These are phyloP conservation scores for Emmelina monodactyla DNA, from an alignment of 2,888 invertebrate genomes.

Conservation along the genomic window DNA sequence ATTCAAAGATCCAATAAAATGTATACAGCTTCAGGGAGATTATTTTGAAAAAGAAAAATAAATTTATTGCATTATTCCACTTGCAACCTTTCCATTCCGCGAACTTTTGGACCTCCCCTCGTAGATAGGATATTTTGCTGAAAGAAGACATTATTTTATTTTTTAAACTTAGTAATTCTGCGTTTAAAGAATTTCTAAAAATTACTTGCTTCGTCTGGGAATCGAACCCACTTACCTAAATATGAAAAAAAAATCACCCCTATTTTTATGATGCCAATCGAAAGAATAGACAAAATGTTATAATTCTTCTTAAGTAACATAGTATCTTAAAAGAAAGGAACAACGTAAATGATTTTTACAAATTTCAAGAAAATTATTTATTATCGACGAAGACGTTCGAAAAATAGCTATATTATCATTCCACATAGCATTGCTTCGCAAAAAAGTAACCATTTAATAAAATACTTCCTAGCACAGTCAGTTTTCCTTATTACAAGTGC, in stretches of 20 bases:
- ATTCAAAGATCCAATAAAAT: constrained; percentile 6
- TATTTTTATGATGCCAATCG: too few species aligned
- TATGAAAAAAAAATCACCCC: not conserved
- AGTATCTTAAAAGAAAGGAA: not conserved
- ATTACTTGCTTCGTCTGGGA: not conserved
- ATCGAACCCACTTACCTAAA: not conserved
- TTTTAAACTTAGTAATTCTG: not conserved
- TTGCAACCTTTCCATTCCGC: constrained; percentile 2
- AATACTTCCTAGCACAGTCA: not conserved
- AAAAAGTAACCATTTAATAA: not conserved
- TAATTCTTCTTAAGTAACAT: too few species aligned
- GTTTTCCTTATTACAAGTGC: not conserved
- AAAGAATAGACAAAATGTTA: too few species aligned
- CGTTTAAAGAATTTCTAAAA: not conserved
- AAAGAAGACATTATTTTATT: not conserved
- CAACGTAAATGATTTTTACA: not conserved
- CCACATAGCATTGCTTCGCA: not conserved
- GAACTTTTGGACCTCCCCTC: constrained; percentile 2
- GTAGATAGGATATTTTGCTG: not conserved
- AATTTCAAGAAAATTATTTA: not conserved
- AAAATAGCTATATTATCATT: not conserved
- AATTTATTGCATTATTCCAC: constrained; percentile 4
- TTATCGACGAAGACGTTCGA: not conserved
- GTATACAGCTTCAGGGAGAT: constrained; percentile 4
- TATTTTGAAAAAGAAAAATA: constrained; percentile 7